phyloP scores from a whole-genome alignment of 1,140 invertebrate species.

The Drosophila ananassae region DNA sequence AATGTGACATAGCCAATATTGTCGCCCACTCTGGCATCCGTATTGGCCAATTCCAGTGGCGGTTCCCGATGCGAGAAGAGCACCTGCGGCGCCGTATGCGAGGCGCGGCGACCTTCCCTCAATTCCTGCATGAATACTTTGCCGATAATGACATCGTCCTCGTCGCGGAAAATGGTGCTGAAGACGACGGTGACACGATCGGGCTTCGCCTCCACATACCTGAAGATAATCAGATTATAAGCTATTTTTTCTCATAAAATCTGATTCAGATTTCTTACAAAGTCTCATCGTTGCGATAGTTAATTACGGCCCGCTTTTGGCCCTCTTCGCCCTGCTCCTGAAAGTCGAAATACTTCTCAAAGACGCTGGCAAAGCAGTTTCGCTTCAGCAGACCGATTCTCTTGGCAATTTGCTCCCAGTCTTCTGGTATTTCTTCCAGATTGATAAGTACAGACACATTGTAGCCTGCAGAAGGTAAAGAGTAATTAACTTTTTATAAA shows the following conservation, averaged over 20 bases:
- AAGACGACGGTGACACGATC: constrained; percentile 99
- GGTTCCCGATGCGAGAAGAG: constrained; percentile 98
- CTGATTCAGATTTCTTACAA: constrained; percentile 88
- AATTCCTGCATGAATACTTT: constrained; percentile 99
- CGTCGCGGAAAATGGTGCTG: constrained; percentile 99
- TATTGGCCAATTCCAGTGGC: constrained; percentile 96
- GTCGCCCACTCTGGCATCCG: constrained; percentile 96
- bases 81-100: constrained; percentile 96
- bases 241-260: too few relatives aligned
- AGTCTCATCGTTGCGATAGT: constrained; percentile 99
- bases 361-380: constrained; percentile 99
- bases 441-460: constrained; percentile 97
- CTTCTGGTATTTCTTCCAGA: constrained; percentile 94
- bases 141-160: constrained; percentile 99
- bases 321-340: constrained; percentile 96
- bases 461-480: constrained; percentile 88
- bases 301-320: constrained; percentile 97
- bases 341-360: constrained; percentile 99
- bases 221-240: constrained; percentile 27
- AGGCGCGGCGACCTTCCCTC: constrained; percentile 98
- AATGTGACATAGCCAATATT: constrained; percentile 99
- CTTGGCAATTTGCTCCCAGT: constrained; percentile 95
- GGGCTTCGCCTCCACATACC: constrained; percentile 98
- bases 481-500: constrained; percentile 19
- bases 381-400: constrained; percentile 98